Evolutionary conservation across 2,113 vertebrate species (phyloP).

Genomic region (Chloropsis hardwickii): DNA sequence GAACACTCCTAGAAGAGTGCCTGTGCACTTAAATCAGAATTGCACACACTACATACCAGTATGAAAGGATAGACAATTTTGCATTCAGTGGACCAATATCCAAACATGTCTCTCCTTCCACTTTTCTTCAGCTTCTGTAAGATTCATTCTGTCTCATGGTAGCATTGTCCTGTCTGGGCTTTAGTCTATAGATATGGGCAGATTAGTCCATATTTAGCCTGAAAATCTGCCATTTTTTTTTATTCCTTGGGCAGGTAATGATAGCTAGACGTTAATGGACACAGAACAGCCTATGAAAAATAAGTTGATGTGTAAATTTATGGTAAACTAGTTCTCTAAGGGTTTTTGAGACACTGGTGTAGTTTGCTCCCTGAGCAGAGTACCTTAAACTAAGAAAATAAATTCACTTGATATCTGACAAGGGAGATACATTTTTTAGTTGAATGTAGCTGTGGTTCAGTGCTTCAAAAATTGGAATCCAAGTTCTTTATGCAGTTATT

Average conservation of each 20-base stretch:
- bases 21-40: background rate
- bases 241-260: background rate
- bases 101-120: background rate
- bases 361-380: background rate
- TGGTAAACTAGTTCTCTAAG: background rate
- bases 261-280: background rate
- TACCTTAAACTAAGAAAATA: background rate
- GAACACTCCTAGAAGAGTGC: background rate
- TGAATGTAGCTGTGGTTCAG: background rate
- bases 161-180: background rate
- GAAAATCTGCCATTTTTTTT: background rate
- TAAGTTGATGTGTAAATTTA: background rate
- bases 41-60: background rate
- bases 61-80: background rate
- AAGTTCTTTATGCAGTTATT: background rate
- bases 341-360: background rate
- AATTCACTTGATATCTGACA: background rate
- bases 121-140: background rate
- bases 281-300: background rate
- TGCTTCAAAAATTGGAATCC: background rate
- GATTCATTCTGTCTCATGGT: background rate
- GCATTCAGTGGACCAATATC: fast-evolving
- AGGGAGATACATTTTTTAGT: background rate
- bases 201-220: background rate
- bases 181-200: background rate